Percentiles rank a stretch among this genome's conserved stretches.
Evolutionary conservation across 2,797 vertebrate species (phyloP).

Genomic region (Characodon lateralis): DNA sequence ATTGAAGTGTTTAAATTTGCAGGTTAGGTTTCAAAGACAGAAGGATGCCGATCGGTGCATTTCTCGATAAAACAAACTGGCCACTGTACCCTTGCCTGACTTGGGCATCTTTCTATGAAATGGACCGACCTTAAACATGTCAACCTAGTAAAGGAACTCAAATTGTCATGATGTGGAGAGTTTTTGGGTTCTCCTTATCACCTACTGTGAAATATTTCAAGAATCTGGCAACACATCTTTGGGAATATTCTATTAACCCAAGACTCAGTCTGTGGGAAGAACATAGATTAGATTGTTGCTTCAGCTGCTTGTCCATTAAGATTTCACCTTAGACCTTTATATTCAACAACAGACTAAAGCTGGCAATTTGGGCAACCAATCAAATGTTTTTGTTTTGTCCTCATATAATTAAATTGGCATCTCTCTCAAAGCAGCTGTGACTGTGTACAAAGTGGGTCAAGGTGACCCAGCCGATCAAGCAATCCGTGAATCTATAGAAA

Average conservation of each 20-base stretch:
- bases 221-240: background rate
- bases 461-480: slow-evolving; percentile 62
- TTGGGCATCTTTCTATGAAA: background rate
- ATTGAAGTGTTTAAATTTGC: background rate
- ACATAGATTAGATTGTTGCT: slow-evolving; percentile 6
- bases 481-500: slow-evolving; percentile 55
- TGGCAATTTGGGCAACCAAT: slow-evolving; percentile 61
- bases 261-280: background rate
- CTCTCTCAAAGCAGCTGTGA: slow-evolving; percentile 57
- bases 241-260: slow-evolving; percentile 6
- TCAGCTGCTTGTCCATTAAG: slow-evolving; percentile 19
- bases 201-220: background rate
- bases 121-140: background rate
- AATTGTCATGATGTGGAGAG: background rate
- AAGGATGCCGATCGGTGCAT: background rate
- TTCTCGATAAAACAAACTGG: background rate
- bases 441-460: slow-evolving; percentile 68
- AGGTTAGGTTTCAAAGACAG: background rate
- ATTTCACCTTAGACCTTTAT: slow-evolving; percentile 57
- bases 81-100: background rate
- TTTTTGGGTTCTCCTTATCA: background rate
- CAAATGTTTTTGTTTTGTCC: slow-evolving; percentile 53
- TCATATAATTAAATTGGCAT: slow-evolving; percentile 71
- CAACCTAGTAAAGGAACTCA: background rate
- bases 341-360: slow-evolving; percentile 58